Conservation (phyloP, 2,113 vertebrate genomes). For the Pedetes capensis region DNA sequence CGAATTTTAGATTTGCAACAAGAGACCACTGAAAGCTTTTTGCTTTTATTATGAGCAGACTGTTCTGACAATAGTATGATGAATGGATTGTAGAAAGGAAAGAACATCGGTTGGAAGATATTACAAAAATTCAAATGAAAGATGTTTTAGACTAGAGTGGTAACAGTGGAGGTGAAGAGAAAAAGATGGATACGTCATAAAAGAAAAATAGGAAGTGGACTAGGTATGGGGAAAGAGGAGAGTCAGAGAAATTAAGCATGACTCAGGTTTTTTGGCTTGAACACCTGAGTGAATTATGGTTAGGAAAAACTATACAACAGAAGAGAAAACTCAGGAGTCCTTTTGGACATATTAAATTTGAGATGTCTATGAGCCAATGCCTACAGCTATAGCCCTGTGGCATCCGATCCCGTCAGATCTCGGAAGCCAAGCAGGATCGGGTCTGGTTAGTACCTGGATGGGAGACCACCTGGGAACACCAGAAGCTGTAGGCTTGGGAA, state of each 20-base stretch:
- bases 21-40: conserved; percentile 1
- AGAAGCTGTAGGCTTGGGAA: too few species aligned
- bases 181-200: background rate
- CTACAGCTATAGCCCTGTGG: too few species aligned
- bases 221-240: background rate
- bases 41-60: conserved; percentile 5
- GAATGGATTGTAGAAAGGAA: background rate
- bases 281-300: background rate
- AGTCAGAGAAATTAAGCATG: background rate
- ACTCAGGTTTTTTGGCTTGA: background rate
- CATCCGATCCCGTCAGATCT: too few species aligned
- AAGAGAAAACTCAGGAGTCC: background rate
- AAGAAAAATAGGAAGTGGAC: background rate
- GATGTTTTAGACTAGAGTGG: background rate
- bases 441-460: too few species aligned
- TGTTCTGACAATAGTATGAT: background rate
- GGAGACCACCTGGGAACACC: too few species aligned
- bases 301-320: background rate
- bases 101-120: background rate
- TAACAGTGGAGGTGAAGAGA: background rate
- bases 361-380: background rate
- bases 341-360: background rate
- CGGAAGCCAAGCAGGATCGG: too few species aligned
- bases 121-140: background rate
- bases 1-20: background rate